Evolutionary conservation across 2,888 invertebrate species (phyloP), one percentile per base, ranked within the genome.

Genomic region (Hypomecis punctinalis): DNA sequence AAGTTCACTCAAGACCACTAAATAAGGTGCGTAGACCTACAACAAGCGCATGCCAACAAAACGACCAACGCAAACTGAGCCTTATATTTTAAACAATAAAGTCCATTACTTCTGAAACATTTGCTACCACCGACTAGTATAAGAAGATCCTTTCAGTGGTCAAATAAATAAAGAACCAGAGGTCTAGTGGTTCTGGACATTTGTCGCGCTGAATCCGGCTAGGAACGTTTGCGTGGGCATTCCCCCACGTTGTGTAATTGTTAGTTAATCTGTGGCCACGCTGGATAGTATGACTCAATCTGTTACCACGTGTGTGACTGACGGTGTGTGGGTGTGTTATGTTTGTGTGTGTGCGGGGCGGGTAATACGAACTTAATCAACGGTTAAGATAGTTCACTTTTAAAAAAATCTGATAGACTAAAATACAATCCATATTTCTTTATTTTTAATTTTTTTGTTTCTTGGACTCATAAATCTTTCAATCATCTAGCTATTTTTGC

Each of bases 21-120:
- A 84, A 87, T 83, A 86, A 76, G 86, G 86, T 71, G 81, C 78
- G 82, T 79, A 78, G 70, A 67, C 75, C 69, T 78, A 83, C 80
- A 78, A 78, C 76, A 61, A 63, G 69, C 76, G 74, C 76, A 79
- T 77, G 79, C 76, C 74, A 79, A 73, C 67, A 75, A 61, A 40
- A 58, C 37, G 35, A 8, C 79, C 78, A 80, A n/a, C 42, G 46
- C 58, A 69, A 6, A 1, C 9, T 61, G 76, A 77, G 10, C 77
- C 63, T 65, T 70, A n/a, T 51, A 8, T 23, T 33, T 9, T 23
- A 47, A 52, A 23, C 35, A 7, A 0, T 40, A 13, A 7, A 39
- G 65, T 7, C 61, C 68, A 56, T 33, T 9, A n/a, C 23, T 49
- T 13, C 56, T 35, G 67, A 61, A 66, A 6, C 8, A 5, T 6